Conservation (phyloP, 2,113 vertebrate species). For the Corythoichthys intestinalis region DNA sequence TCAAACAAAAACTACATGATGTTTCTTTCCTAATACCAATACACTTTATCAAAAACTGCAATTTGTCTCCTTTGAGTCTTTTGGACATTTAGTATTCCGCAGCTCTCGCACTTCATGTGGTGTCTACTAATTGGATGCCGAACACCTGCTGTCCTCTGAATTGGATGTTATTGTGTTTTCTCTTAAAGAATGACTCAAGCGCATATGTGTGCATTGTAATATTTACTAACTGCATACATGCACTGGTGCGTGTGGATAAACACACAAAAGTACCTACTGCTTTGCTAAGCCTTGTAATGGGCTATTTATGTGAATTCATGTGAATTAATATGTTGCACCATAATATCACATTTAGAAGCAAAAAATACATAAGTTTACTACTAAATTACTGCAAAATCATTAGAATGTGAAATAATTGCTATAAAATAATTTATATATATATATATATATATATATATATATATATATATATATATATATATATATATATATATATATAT, state of each 20-base stretch:
- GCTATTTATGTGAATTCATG: background rate
- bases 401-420: too few relatives aligned
- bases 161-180: constrained; percentile 7
- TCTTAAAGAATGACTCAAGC: constrained; percentile 1
- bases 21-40: background rate
- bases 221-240: background rate
- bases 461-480: too few relatives aligned
- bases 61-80: background rate
- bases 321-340: background rate
- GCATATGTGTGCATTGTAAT: background rate
- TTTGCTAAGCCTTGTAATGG: background rate
- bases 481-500: too few relatives aligned
- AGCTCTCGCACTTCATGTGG: constrained; percentile 2
- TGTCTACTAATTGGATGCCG: constrained; percentile 32
- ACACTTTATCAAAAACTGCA: constrained; percentile 5
- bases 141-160: constrained; percentile 35
- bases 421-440: too few relatives aligned
- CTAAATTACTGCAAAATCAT: too few relatives aligned
- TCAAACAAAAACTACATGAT: background rate
- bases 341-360: too few relatives aligned
- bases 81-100: constrained; percentile 5
- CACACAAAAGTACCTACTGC: background rate
- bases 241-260: background rate
- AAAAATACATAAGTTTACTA: too few relatives aligned
- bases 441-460: too few relatives aligned